Evolutionary conservation across 1,140 invertebrate species (phyloP).

Genomic region (Episyrphus balteatus): DNA sequence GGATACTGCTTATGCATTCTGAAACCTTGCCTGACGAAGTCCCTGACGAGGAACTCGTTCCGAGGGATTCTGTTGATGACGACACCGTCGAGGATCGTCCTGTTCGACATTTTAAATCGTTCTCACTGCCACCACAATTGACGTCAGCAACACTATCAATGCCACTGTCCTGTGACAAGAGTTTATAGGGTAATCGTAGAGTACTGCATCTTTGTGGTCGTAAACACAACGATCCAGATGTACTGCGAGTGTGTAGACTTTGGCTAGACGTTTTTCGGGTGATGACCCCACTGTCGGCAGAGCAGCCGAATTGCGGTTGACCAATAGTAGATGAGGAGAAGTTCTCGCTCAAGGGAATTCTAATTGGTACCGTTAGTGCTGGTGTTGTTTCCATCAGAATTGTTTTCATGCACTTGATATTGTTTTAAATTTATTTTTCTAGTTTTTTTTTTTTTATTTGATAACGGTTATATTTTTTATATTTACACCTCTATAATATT

Average conservation of each 20-base stretch:
- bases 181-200: slow-evolving; percentile 12
- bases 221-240: slow-evolving; percentile 27
- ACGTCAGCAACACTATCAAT: slow-evolving; percentile 16
- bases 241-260: slow-evolving; percentile 20
- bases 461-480: too few species aligned
- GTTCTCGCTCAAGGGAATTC: slow-evolving; percentile 26
- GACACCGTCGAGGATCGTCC: not conserved
- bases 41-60: slow-evolving; percentile 2
- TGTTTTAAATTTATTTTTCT: too few species aligned
- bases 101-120: not conserved
- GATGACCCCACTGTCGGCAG: slow-evolving; percentile 29
- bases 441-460: too few species aligned
- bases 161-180: slow-evolving; percentile 32
- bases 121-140: not conserved
- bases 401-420: slow-evolving; percentile 1
- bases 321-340: slow-evolving; percentile 11
- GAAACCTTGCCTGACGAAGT: slow-evolving; percentile 6
- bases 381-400: slow-evolving; percentile 31
- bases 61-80: slow-evolving; percentile 5
- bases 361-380: slow-evolving; percentile 23
- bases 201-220: slow-evolving; percentile 20
- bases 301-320: slow-evolving; percentile 26
- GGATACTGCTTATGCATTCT: too few species aligned
- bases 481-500: too few species aligned
- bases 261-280: not conserved